Evolutionary conservation across 2,113 vertebrate species (phyloP), one percentile per base, ranked within the genome.

Genomic region (Rhynchomys soricoides): DNA sequence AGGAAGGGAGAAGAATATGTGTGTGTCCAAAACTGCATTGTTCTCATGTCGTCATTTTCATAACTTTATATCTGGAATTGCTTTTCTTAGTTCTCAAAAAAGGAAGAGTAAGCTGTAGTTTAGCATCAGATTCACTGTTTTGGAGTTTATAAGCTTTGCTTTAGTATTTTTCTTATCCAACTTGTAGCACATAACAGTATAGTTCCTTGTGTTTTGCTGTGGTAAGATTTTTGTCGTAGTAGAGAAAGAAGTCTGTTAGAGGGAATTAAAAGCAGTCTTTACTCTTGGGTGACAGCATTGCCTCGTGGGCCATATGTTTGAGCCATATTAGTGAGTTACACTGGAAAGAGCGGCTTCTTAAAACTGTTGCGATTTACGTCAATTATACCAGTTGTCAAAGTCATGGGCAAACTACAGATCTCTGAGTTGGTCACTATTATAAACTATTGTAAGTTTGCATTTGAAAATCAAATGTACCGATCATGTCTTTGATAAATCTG

Each of bases 221-320:
- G 43, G 59, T 86, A 86, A 86, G 83, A 68, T 34, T 86, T 83
- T 83, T 62, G 24, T 83, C 3, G 29, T 31, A 83, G 62, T 43
- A 43, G 57, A 62, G n/a, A 83, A 83, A 96, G 37, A 94, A 83
- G 9, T 92, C 37, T 81, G 62, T 43, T 75, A 62, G 37, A 90
- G 26, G 91, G 86, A 92, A 71, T 93, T 90, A 77, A 92, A 95
- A 90, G 71, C 16, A 93, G 55, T 86, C 57, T 95, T 93, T 95
- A 62, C 50, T 95, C 19, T 75, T 71, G 91, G 9, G 66, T 96
- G 77, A 57, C 77, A 96, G 31, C 68, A 77, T 83, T 89, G 40
- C 90, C 68, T 95, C 57, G 52, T 71, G 55, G 13, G 87, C 75
- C 96, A 92, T 95, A 96, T 96, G 96, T 96, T 89, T 97, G 88